Conservation (phyloP, 2,113 vertebrate species). For the Hyla sarda region DNA sequence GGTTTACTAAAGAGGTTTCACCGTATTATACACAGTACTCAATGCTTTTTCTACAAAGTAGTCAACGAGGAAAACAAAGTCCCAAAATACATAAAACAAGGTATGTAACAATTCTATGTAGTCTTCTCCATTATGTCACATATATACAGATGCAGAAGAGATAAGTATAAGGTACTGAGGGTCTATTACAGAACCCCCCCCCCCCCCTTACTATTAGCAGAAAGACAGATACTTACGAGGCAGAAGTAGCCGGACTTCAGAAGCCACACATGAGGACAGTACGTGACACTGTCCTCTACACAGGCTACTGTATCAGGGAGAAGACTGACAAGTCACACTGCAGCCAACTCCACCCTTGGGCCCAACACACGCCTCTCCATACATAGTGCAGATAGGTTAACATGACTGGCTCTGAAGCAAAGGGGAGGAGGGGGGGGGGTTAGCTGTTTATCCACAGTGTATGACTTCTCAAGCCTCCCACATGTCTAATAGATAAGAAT, state of each 20-base stretch:
- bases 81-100: no score
- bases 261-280: slow-evolving; percentile 7
- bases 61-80: no score
- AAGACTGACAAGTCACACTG: slow-evolving; percentile 44
- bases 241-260: not conserved
- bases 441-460: slow-evolving; percentile 5
- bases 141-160: no score
- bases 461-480: not conserved
- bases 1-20: no score
- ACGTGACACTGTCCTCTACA: not conserved
- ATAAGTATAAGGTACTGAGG: no score
- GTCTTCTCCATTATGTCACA: no score
- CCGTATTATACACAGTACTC: no score
- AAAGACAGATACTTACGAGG: slow-evolving; percentile 27
- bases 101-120: no score
- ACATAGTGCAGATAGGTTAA: not conserved
- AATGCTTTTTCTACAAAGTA: no score
- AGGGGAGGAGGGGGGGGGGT: not conserved
- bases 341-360: slow-evolving; percentile 26
- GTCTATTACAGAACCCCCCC: no score
- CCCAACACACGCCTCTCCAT: slow-evolving; percentile 13
- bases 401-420: not conserved
- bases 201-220: no score
- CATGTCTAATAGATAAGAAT: not conserved
- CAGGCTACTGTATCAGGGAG: not conserved